These are phyloP conservation scores for Stenotaenia linearis DNA, from an alignment of 2,888 invertebrate species.

Conservation along the genomic window DNA sequence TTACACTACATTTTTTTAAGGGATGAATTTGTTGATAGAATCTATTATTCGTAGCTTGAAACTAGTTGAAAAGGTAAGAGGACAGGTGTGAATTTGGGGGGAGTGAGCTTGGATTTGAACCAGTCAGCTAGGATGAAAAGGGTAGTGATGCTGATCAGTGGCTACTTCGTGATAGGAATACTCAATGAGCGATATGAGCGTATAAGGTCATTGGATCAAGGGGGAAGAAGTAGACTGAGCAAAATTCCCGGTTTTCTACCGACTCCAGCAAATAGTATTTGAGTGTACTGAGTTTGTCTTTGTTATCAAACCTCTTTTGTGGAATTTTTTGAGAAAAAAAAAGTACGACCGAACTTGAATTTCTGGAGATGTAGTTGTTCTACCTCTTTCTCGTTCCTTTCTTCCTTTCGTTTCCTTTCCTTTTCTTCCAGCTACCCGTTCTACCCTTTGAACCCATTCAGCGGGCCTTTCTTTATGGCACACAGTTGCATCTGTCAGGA, in stretches of 20 bases:
- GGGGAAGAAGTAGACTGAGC: neutral
- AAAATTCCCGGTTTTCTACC: neutral
- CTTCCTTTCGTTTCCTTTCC: neutral
- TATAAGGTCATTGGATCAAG: neutral
- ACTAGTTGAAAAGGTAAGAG: constrained; percentile 6
- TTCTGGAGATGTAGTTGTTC: constrained; percentile 11
- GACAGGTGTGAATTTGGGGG: neutral
- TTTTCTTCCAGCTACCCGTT: neutral
- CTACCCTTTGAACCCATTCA: constrained; percentile 23
- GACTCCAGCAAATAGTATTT: constrained; percentile 3
- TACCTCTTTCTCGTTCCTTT: neutral
- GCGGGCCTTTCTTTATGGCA: neutral
- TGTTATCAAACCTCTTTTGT: neutral
- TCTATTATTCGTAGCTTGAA: neutral
- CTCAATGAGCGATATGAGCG: neutral
- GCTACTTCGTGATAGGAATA: constrained; percentile 14
- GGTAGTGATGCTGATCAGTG: constrained; percentile 17
- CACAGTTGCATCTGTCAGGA: constrained; percentile 19
- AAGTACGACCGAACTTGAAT: constrained; percentile 6
- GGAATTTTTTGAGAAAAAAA: neutral
- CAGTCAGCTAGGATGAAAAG: constrained; percentile 14
- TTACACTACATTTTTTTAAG: neutral
- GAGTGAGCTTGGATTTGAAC: neutral
- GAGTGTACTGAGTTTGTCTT: constrained; percentile 5
- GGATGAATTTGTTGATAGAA: neutral